phyloP scores from a whole-genome alignment of 1,140 invertebrate species.

The Drosophila hydei region DNA sequence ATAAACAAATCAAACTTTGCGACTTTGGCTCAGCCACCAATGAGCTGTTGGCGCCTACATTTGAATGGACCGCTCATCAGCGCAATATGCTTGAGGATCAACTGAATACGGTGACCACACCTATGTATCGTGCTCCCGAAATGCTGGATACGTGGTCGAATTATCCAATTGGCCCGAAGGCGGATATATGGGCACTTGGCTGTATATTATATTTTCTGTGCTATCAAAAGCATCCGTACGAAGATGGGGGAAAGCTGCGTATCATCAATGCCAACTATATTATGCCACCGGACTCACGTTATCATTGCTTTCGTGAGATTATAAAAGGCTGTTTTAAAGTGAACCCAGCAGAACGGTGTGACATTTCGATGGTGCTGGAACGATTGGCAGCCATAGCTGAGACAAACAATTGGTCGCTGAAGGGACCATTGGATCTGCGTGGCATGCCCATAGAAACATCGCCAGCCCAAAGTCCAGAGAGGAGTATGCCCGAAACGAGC shows the following conservation, averaged over 20 bases:
- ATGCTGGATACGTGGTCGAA: conserved; percentile 99
- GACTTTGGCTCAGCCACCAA: conserved; percentile 99
- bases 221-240: conserved; percentile 98
- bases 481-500: conserved; percentile 59
- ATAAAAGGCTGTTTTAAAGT: conserved; percentile 94
- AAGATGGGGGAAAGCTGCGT: conserved; percentile 97
- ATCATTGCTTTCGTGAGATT: conserved; percentile 94
- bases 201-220: conserved; percentile 97
- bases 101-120: conserved; percentile 91
- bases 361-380: conserved; percentile 91
- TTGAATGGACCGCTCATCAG: conserved; percentile 96
- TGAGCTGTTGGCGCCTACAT: conserved; percentile 92
- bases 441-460: conserved; percentile 74
- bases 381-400: conserved; percentile 94
- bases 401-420: conserved; percentile 90
- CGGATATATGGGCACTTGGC: conserved; percentile 98
- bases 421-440: conserved; percentile 86
- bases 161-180: conserved; percentile 93
- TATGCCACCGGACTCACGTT: conserved; percentile 91
- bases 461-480: conserved; percentile 62
- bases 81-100: conserved; percentile 97
- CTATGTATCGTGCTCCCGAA: conserved; percentile 96
- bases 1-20: conserved; percentile 96
- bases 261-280: conserved; percentile 99
- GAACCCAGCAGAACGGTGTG: conserved; percentile 90